Conservation (phyloP, 2,113 vertebrate species). For the Casuarius casuarius region DNA sequence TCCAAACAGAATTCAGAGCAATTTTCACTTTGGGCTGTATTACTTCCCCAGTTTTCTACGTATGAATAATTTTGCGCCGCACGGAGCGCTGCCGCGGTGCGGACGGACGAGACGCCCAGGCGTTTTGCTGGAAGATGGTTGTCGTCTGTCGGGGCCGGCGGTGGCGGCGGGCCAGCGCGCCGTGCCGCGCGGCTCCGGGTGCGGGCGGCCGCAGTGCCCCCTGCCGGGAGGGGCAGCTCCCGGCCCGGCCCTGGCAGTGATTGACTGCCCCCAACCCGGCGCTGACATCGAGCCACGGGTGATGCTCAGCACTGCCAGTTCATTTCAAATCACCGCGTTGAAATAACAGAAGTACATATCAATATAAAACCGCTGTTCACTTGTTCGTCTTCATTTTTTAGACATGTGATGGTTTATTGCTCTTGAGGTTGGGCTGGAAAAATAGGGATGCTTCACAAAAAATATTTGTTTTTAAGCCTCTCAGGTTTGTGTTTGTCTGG, state of each 20-base stretch:
- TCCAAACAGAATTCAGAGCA: neutral
- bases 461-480: neutral
- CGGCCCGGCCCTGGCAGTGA: conserved; percentile 77
- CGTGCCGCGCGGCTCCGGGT: neutral
- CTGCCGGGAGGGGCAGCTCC: conserved; percentile 80
- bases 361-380: conserved; percentile 43
- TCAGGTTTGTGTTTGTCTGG: neutral
- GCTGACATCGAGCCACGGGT: conserved; percentile 83
- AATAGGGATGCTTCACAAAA: neutral
- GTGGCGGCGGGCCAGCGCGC: neutral
- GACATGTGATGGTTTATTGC: conserved; percentile 34
- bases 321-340: conserved; percentile 79
- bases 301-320: conserved; percentile 83
- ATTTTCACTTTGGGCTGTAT: neutral
- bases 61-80: neutral
- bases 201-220: conserved; percentile 74
- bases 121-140: neutral
- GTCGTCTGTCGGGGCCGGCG: neutral
- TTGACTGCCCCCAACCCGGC: conserved; percentile 71
- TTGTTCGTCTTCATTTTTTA: conserved; percentile 11
- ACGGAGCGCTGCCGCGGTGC: neutral
- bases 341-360: conserved; percentile 53
- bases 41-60: neutral
- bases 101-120: neutral
- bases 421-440: conserved; percentile 15